Conservation (phyloP, 2,113 vertebrate species). For the Equus przewalskii region DNA sequence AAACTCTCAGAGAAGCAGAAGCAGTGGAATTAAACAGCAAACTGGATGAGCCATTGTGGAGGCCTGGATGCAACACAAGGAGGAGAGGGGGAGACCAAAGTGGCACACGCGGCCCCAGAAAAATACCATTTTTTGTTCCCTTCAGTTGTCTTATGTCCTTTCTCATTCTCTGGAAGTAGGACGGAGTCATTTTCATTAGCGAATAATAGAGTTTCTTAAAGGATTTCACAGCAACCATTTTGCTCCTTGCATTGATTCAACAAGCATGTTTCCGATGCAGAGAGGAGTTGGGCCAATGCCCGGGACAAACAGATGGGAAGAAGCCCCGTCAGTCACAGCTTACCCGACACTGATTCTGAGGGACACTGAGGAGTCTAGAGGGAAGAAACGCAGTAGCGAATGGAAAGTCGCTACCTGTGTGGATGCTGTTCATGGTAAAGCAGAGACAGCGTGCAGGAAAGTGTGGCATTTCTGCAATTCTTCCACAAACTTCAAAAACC, state of each 20-base stretch:
- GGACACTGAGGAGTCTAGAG: conserved; percentile 70
- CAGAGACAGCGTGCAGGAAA: not conserved
- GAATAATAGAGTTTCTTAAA: conserved; percentile 65
- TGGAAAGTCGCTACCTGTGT: conserved; percentile 75
- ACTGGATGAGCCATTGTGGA: not conserved
- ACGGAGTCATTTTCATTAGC: conserved; percentile 3
- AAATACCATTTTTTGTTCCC: not conserved
- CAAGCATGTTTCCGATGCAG: conserved; percentile 70
- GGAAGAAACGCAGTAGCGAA: conserved; percentile 66
- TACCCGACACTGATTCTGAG: conserved; percentile 80
- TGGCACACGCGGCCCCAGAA: not conserved
- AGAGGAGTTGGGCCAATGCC: conserved; percentile 81
- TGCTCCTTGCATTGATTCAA: conserved; percentile 69
- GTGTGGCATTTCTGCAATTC: conserved; percentile 73
- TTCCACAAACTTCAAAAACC: conserved; percentile 67
- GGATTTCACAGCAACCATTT: conserved; percentile 80
- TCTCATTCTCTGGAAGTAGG: conserved; percentile 14
- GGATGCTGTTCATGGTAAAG: conserved; percentile 37
- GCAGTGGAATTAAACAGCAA: not conserved
- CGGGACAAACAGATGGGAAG: conserved; percentile 83
- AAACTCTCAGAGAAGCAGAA: conserved; percentile 18
- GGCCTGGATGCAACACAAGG: not conserved
- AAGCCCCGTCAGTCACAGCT: conserved; percentile 84
- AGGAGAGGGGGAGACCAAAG: not conserved
- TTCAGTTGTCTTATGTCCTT: not conserved